Base-by-base conservation (phyloP, 2,113 vertebrate genomes). In the Paratilapia polleni region DNA sequence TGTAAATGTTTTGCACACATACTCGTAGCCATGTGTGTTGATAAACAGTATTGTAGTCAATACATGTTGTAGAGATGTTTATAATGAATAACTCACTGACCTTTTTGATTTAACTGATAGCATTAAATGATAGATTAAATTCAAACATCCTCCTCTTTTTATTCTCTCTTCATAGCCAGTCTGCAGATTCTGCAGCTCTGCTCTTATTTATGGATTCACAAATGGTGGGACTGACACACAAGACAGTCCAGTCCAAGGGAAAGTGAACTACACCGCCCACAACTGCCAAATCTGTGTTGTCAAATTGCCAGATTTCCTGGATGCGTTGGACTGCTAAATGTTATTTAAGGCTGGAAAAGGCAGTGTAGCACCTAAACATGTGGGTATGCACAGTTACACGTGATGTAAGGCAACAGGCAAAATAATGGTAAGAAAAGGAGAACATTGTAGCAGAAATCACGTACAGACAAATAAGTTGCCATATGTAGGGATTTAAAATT, bases 151-250 rank as follows among this genome's bases (percentile, higher is more conserved):
- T 31, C 34, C 28, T 63, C 14, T 60, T 34, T 73, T 58, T 63
- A 19, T 62, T 60, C 13, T 4, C 17, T 28, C 13, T 9, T 61
- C 9, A 10, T n/a, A 47, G 58, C 6, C 54, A 47, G 62, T 20
- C 24, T 83, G 19, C 24, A 62, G 49, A 47, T n/a, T 76, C 31
- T 83, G 38, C 77, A 79, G 54, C 75, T 89, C 60, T 36, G 43
- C 60, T 85, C 64, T 60, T 87, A 78, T 91, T 92, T 83, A 81
- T 80, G 79, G 83, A 87, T 86, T 83, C 74, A 82, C 68, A 87
- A 84, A 86, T 19, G 13, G 24, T 88, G 52, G 20, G 87, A 61
- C 52, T 47, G 83, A 76, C 73, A 59, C 8, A 24, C 34, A 52
- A 82, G 77, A 82, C 76, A 49, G 80, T 63, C 41, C 63, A 70